Conservation (phyloP, 2,888 invertebrate genomes). For the Drosophila pegasa region DNA sequence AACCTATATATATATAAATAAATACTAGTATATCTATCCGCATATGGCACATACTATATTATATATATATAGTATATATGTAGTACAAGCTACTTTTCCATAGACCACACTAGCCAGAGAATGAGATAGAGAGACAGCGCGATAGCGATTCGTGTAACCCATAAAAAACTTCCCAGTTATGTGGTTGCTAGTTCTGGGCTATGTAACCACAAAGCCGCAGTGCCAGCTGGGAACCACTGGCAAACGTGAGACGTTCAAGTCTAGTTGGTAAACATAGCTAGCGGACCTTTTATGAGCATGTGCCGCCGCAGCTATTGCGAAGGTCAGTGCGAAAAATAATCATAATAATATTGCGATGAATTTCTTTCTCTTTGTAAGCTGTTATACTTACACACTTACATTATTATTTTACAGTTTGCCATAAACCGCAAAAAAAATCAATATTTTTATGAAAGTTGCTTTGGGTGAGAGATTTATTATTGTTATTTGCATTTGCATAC, state of each 20-base stretch:
- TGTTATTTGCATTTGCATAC: slow-evolving; percentile 40
- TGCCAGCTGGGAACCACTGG: slow-evolving; percentile 39
- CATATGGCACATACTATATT: neutral
- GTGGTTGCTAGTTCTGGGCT: slow-evolving; percentile 27
- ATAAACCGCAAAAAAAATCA: slow-evolving; percentile 28
- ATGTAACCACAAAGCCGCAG: slow-evolving; percentile 56
- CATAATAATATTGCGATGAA: slow-evolving; percentile 31
- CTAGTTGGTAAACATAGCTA: slow-evolving; percentile 47
- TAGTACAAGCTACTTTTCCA: neutral
- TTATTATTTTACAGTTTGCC: slow-evolving; percentile 27
- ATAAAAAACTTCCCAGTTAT: slow-evolving; percentile 16
- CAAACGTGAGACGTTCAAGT: slow-evolving; percentile 55
- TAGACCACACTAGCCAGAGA: neutral
- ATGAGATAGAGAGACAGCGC: neutral
- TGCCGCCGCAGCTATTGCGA: slow-evolving; percentile 41
- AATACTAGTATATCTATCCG: no score
- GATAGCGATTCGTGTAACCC: slow-evolving; percentile 1
- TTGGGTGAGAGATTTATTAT: slow-evolving; percentile 22
- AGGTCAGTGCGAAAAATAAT: slow-evolving; percentile 47
- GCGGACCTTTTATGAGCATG: slow-evolving; percentile 37
- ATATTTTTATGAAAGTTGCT: slow-evolving; percentile 54
- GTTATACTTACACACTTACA: slow-evolving; percentile 18
- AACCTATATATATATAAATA: no score
- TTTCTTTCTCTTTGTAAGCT: slow-evolving; percentile 26
- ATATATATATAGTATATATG: neutral